Base-by-base conservation (phyloP, 2,888 invertebrate species). In the Oscheius sp. region DNA sequence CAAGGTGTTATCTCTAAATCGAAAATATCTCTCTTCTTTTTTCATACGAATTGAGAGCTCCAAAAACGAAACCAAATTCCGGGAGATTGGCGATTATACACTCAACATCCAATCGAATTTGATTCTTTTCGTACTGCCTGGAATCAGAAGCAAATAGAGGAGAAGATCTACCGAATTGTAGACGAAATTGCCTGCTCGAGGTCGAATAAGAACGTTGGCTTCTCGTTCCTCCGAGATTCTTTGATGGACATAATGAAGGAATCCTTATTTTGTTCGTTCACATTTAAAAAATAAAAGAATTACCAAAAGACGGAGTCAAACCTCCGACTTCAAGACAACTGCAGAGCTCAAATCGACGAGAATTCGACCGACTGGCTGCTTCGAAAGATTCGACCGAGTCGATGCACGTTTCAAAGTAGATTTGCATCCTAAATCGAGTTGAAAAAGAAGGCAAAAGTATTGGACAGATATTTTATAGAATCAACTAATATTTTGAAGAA, bases 11-110 rank as follows among this genome's bases (percentile, higher is more conserved):
- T 63, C 23, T 33, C 79, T 79, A 25, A 58, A 46, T 5, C 31
- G 29, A 3, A 23, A 10, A 31, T 37, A 31, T 5, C 29, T 34
- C 6, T 33, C 25, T 42, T 58, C n/a, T 15, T 45, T n/a, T 69
- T 52, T 46, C 74, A 52, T 17, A 79, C 79, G 52, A 34, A 0
- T 71, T 71, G 3, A 80, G 52, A 10, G 69, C 68, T 2, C 80
- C 80, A 50, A 80, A 78, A 10, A 80, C 80, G 45, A 80, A 78
- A 37, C 77, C 77, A 17, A 73, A 71, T 25, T 72, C 65, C 52
- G 34, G 55, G 34, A 20, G 34, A 17, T 17, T 5, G 12, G 20
- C 10, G 15, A 15, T 33, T 8, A 34, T 17, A 20, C 17, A 55
- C 20, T 34, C 10, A 4, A 78, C 46, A 45, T 80, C 80, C 29